phyloP scores from a whole-genome alignment of 2,888 invertebrate genomes.

The Agrenia bidenticulata region DNA sequence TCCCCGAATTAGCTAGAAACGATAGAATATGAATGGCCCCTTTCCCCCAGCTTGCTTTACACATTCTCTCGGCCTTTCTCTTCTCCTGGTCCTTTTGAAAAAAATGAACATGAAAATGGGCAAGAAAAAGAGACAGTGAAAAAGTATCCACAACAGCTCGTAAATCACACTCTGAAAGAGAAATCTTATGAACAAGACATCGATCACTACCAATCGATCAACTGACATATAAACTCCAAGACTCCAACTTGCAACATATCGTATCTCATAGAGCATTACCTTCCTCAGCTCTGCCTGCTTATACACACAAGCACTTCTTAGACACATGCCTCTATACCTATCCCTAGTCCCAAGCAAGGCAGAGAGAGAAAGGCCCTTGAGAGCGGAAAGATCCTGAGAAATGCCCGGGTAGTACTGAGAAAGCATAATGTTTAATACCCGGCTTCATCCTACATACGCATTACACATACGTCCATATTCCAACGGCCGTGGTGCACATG shows the following conservation, averaged over 20 bases:
- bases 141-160: conserved; percentile 54
- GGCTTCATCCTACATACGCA: conserved; percentile 7
- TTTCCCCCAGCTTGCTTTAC: neutral
- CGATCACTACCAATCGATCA: conserved; percentile 54
- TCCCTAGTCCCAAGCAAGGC: neutral
- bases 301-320: neutral
- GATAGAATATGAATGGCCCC: neutral
- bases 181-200: conserved; percentile 54
- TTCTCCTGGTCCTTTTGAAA: conserved; percentile 4
- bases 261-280: too few relatives aligned
- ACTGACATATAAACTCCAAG: conserved; percentile 36
- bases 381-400: neutral
- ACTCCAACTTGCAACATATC: neutral
- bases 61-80: conserved; percentile 11
- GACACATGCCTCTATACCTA: neutral
- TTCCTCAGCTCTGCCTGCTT: too few relatives aligned
- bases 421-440: conserved; percentile 1
- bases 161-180: conserved; percentile 53
- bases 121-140: conserved; percentile 51
- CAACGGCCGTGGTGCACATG: too few relatives aligned
- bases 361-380: conserved; percentile 25
- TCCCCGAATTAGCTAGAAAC: neutral
- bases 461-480: too few relatives aligned
- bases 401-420: too few relatives aligned
- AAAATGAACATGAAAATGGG: conserved; percentile 29